phyloP scores from a whole-genome alignment of 2,797 vertebrate genomes.

The Scolopax bukidnonensis region DNA sequence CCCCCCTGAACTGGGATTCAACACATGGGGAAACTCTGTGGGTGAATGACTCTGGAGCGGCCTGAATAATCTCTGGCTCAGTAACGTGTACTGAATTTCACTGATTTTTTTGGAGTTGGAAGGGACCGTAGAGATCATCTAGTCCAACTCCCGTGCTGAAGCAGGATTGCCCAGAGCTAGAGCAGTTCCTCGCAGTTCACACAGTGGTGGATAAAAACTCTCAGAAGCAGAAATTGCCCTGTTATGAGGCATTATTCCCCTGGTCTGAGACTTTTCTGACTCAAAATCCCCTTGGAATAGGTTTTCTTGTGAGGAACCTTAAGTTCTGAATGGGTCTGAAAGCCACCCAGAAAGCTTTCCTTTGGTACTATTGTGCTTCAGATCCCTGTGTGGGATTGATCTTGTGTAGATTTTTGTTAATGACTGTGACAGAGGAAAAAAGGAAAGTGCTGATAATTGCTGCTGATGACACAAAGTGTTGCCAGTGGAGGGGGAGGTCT shows the following conservation, averaged over 20 bases:
- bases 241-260: background rate
- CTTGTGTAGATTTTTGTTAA: background rate
- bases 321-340: background rate
- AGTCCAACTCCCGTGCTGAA: too few species aligned
- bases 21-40: too few species aligned
- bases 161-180: too few species aligned
- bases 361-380: background rate
- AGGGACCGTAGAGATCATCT: too few species aligned
- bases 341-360: background rate
- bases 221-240: background rate
- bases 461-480: background rate
- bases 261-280: background rate
- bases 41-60: background rate
- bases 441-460: background rate
- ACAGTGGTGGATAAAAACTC: background rate
- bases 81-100: background rate
- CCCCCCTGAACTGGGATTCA: background rate
- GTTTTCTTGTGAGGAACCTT: background rate
- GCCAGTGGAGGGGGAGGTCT: background rate
- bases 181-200: background rate
- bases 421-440: background rate
- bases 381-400: background rate
- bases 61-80: background rate
- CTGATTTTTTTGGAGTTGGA: too few species aligned
- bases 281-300: background rate